Evolutionary conservation across 2,113 vertebrate species (phyloP).

Genomic region (Colossoma macropomum): DNA sequence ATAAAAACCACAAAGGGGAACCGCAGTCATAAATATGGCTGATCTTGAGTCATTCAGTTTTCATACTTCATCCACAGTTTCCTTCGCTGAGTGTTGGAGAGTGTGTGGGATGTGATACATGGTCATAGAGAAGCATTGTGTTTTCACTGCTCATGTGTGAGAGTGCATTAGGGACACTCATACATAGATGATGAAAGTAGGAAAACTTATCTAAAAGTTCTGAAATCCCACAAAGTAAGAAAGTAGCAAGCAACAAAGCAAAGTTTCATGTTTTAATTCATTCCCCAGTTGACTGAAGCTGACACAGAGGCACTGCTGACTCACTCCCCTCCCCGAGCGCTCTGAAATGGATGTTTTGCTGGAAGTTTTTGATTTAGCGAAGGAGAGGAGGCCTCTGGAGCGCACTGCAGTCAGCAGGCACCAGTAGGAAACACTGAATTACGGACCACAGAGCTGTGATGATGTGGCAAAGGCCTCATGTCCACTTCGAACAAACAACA

Average conservation of each 20-base stretch:
- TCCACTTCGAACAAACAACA: not conserved
- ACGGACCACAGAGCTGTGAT: conserved; percentile 26
- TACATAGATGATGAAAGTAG: too few species aligned
- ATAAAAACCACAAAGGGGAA: not conserved
- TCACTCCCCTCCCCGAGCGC: not conserved
- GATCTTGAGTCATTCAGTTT: not conserved
- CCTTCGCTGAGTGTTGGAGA: not conserved
- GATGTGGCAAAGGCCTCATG: conserved; percentile 47
- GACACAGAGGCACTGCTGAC: not conserved
- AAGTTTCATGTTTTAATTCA: not conserved
- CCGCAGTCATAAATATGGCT: not conserved
- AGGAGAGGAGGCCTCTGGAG: not conserved
- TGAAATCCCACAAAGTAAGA: not conserved
- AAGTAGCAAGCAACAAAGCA: not conserved
- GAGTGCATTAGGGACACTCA: too few species aligned
- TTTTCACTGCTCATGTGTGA: too few species aligned
- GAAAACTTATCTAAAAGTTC: too few species aligned
- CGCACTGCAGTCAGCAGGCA: conserved; percentile 32
- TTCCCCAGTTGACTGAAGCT: not conserved
- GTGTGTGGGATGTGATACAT: too few species aligned
- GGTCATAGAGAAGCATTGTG: too few species aligned
- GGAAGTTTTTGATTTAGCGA: conserved; percentile 2
- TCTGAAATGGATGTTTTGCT: conserved; percentile 3
- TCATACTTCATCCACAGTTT: not conserved
- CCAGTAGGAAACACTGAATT: conserved; percentile 33